Evolutionary conservation across 2,113 vertebrate genomes (phyloP), one percentile per base, ranked within the genome.

Genomic region (Mesembrinibis cayennensis): DNA sequence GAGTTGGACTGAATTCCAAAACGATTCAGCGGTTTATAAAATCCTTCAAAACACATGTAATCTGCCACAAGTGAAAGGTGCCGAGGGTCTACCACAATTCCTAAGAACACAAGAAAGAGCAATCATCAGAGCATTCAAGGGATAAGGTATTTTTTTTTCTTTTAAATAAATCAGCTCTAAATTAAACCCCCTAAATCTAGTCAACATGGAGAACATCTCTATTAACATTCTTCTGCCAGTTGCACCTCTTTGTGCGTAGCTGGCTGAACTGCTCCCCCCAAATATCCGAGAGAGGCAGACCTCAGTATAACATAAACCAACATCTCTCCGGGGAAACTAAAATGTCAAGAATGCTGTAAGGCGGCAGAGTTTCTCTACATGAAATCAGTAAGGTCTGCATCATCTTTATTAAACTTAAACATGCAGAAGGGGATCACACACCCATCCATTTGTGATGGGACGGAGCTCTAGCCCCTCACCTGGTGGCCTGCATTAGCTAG

Each of bases 31-130:
- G 99, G 99, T 85, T 99, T 99, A 77, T 99, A 99, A 18, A 98
- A 89, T 2, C 99, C 99, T 97, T 99, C 99, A 17, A 99, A 99
- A 55, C 99, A 99, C 99, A 99, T 99, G 95, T 99, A 99, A 81
- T 99, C 99, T 4, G 99, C 99, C 23, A 99, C 99, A n/a, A 99
- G 97, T 0, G 99, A 99, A 72, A 99, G 98, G 91, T 99, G 99
- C 32, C 99, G 98, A 78, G 99, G 99, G 89, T 99, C 99, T 5
- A 99, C 98, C 58, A 96, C 98, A 53, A 99, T 99, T 78, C 99
- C 99, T 99, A 81, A 5, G 83, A 93, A 89, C 32, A 82, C 21
- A 72, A 66, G 16, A 7, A 70, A 80, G 11, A 74, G 30, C 16
- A 82, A 71, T 42, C 29, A 69, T 82, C n/a, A 95, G 50, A 85